Conservation (phyloP, 2,888 invertebrate species). For the Papilio elwesi region DNA sequence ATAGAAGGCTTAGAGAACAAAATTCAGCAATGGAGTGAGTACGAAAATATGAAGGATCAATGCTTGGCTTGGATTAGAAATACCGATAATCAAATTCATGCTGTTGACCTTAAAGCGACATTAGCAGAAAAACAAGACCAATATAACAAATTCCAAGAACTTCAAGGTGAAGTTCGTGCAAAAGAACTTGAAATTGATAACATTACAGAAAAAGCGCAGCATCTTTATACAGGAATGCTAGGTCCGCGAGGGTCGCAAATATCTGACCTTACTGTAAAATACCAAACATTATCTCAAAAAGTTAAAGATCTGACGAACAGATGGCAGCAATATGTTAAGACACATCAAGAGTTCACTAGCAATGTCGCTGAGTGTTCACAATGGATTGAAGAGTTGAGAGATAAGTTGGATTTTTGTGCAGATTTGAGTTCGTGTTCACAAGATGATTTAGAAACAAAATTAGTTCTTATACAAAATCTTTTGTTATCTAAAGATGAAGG, state of each 20-base stretch:
- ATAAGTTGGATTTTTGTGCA: slow-evolving; percentile 94
- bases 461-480: slow-evolving; percentile 93
- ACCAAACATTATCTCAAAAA: slow-evolving; percentile 94
- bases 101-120: slow-evolving; percentile 93
- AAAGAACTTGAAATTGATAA: slow-evolving; percentile 97
- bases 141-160: slow-evolving; percentile 89
- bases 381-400: slow-evolving; percentile 93
- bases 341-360: slow-evolving; percentile 94
- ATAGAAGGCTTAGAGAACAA: slow-evolving; percentile 92
- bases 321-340: slow-evolving; percentile 96
- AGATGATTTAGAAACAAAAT: slow-evolving; percentile 93
- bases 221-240: slow-evolving; percentile 89
- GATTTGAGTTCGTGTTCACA: slow-evolving; percentile 92
- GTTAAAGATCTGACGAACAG: slow-evolving; percentile 95
- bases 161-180: slow-evolving; percentile 95
- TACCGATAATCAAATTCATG: slow-evolving; percentile 93
- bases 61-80: slow-evolving; percentile 94
- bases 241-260: slow-evolving; percentile 92
- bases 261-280: slow-evolving; percentile 95
- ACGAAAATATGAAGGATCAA: slow-evolving; percentile 93
- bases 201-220: slow-evolving; percentile 95
- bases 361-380: slow-evolving; percentile 90
- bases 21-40: slow-evolving; percentile 95
- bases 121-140: slow-evolving; percentile 93
- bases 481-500: slow-evolving; percentile 97